phyloP scores from a whole-genome alignment of 2,888 invertebrate genomes.

The Atherix ibis region DNA sequence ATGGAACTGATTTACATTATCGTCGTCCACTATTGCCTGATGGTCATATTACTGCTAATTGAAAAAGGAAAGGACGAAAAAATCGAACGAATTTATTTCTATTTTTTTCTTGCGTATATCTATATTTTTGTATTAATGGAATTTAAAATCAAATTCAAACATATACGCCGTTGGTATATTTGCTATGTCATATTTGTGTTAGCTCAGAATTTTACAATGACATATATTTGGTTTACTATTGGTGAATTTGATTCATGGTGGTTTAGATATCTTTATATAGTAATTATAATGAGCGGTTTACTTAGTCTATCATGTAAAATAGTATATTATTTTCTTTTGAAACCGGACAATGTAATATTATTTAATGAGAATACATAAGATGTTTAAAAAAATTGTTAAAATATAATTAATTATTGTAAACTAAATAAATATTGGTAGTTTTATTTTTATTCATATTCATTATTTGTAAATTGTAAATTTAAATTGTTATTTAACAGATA shows the following conservation, averaged over 20 bases:
- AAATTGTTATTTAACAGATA: too few species aligned
- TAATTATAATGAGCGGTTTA: conserved; percentile 42
- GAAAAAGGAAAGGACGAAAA: conserved; percentile 41
- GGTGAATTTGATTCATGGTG: conserved; percentile 49
- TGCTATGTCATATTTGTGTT: conserved; percentile 50
- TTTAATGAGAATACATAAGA: conserved; percentile 17
- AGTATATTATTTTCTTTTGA: conserved; percentile 45
- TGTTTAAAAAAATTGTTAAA: too few species aligned
- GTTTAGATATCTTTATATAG: conserved; percentile 47
- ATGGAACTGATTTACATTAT: conserved; percentile 42
- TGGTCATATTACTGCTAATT: conserved; percentile 46
- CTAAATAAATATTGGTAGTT: too few species aligned
- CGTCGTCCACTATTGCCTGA: conserved; percentile 46
- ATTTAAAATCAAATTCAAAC: conserved; percentile 61
- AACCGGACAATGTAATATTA: conserved; percentile 43
- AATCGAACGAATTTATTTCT: conserved; percentile 42
- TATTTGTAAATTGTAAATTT: too few species aligned
- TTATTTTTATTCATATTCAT: too few species aligned
- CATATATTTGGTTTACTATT: conserved; percentile 48
- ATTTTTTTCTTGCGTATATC: conserved; percentile 54
- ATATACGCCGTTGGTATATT: conserved; percentile 51
- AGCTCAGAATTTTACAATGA: conserved; percentile 49
- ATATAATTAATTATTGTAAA: too few species aligned
- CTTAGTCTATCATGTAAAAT: conserved; percentile 44
- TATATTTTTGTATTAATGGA: conserved; percentile 64